Evolutionary conservation across 2,113 vertebrate genomes (phyloP), one percentile per base, ranked within the genome.

Genomic region (Poeciliopsis prolifica): DNA sequence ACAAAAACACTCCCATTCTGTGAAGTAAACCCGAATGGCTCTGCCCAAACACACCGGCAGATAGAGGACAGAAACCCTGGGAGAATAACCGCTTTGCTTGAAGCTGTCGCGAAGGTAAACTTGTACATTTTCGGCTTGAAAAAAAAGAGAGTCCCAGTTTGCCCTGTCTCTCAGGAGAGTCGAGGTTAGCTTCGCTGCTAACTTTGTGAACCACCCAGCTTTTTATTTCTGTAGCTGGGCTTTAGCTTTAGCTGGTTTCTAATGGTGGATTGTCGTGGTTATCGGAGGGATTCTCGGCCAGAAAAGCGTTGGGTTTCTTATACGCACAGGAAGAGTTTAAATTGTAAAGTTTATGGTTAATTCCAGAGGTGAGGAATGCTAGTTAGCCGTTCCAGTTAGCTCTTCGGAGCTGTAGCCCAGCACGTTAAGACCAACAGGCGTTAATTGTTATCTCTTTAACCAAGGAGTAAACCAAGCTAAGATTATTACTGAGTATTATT

Each of bases 181-280:
- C 58, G 75, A 78, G 88, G 74, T 72, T 88, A 90, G 89, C 87
- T 42, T 31, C 17, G 22, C 58, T 70, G 91, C 91, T 90, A 86
- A 86, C 80, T 65, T 40, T 28, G 28, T 30, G 5, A 63, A 35
- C 51, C 63, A 68, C 79, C 83, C 29, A 31, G 61, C 61, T 31
- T 22, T 19, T 42, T 31, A 9, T 26, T 29, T 40, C 13, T 28
- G 37, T 40, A 80, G 70, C 31, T 37, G 68, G 72, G 68, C 61
- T 22, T 58, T n/a, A 31, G n/a, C 48, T 73, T 30, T 26, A 29
- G 29, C 28, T 28, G 28, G 51, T 68, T 66, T 22, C 60, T 79
- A 11, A 37, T 42, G 30, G 30, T 63, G 42, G 29, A 61, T 69
- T n/a, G 19, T 70, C 62, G 69, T 64, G 70, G 24, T 28, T 14